These are phyloP conservation scores for Drosophila neutralis DNA, from an alignment of 2,888 invertebrate genomes.

Conservation along the genomic window DNA sequence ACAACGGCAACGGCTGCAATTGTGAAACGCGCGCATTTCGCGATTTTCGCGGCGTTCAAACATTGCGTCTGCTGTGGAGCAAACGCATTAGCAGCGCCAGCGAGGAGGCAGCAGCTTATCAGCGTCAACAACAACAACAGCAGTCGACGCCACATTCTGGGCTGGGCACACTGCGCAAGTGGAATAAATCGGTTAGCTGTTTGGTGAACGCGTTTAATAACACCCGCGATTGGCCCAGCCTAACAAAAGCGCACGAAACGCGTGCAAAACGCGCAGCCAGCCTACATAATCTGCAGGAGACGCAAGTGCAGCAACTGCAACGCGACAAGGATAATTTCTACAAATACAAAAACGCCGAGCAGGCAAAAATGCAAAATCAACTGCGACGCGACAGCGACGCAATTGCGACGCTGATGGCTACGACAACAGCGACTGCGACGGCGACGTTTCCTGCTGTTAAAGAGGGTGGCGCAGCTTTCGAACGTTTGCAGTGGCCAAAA, in stretches of 20 bases:
- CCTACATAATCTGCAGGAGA: slow-evolving; percentile 76
- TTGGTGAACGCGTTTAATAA: slow-evolving; percentile 73
- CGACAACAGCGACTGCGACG: slow-evolving; percentile 1
- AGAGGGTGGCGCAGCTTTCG: slow-evolving; percentile 53
- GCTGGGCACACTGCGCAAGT: slow-evolving; percentile 67
- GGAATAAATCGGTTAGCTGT: slow-evolving; percentile 81
- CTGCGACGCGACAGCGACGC: slow-evolving; percentile 54
- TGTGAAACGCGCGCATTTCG: slow-evolving; percentile 71
- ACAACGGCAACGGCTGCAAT: slow-evolving; percentile 41
- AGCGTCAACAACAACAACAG: slow-evolving; percentile 14
- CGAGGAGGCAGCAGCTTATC: slow-evolving; percentile 48
- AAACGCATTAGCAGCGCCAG: slow-evolving; percentile 81
- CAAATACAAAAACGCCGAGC: slow-evolving; percentile 84
- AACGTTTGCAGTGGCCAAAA: slow-evolving; percentile 82
- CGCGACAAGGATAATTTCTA: slow-evolving; percentile 84
- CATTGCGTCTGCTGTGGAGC: slow-evolving; percentile 83
- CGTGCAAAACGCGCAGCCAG: slow-evolving; percentile 80
- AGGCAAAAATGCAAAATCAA: slow-evolving; percentile 68
- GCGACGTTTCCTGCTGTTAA: slow-evolving; percentile 65
- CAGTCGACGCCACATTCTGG: slow-evolving; percentile 13
- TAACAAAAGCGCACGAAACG: slow-evolving; percentile 48
- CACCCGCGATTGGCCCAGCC: slow-evolving; percentile 55
- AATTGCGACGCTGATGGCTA: slow-evolving; percentile 9
- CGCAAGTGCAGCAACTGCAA: slow-evolving; percentile 48
- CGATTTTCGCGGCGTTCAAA: slow-evolving; percentile 84